These are phyloP conservation scores for Xestoiulus laeticollis DNA, from an alignment of 2,888 invertebrate species.

Conservation along the genomic window DNA sequence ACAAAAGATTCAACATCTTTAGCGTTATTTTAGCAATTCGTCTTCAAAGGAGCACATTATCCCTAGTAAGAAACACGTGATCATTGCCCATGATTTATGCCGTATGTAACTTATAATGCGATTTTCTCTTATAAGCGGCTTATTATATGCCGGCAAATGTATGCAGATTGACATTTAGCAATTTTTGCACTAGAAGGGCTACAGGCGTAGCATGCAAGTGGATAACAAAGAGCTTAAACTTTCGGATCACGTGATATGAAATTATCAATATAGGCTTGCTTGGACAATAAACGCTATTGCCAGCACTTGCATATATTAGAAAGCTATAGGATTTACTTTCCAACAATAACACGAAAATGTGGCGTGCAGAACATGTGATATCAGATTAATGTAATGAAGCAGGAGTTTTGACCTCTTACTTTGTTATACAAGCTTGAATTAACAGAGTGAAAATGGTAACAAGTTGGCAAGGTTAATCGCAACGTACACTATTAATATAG, in stretches of 20 bases:
- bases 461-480: too few species aligned
- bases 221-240: neutral
- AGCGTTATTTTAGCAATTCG: neutral
- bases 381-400: too few species aligned
- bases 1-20: neutral
- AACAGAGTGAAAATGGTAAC: too few species aligned
- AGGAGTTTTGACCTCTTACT: too few species aligned
- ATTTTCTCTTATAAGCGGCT: neutral
- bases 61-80: neutral
- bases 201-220: neutral
- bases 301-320: neutral
- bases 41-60: neutral
- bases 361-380: too few species aligned
- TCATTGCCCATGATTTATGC: constrained; percentile 9
- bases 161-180: constrained; percentile 37
- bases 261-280: neutral
- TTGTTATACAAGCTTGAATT: too few species aligned
- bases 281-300: neutral
- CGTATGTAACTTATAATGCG: neutral
- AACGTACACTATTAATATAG: too few species aligned
- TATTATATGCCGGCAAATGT: constrained; percentile 33
- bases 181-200: neutral
- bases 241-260: neutral
- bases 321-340: neutral
- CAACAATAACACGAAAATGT: neutral